phyloP scores from a whole-genome alignment of 53 echinoderm and acorn worm species.

The Zoroaster sp. region DNA sequence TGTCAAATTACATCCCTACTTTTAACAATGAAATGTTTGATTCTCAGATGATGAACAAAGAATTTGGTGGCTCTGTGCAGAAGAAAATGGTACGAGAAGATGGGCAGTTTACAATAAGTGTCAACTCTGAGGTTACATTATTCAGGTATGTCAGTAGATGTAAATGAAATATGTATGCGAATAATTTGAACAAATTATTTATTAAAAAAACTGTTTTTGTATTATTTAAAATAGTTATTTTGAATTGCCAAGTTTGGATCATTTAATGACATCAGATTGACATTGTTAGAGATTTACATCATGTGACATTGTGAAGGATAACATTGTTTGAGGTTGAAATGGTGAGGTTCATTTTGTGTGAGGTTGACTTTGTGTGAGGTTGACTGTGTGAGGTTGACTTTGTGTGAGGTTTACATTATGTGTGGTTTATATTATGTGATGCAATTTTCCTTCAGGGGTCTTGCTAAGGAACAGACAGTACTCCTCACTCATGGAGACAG shows the following conservation, averaged over 20 bases:
- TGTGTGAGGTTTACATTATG: not conserved
- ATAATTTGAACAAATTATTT: no score
- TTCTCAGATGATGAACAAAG: constrained; percentile 96
- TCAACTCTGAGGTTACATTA: constrained; percentile 69
- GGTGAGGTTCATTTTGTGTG: no score
- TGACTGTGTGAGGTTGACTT: not conserved
- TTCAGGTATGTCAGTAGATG: constrained; percentile 77
- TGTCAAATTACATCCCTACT: no score
- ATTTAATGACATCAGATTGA: no score
- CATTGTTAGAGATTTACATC: no score
- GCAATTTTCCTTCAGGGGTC: constrained; percentile 70
- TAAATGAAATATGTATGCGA: no score
- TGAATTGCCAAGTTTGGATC: no score
- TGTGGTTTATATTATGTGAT: not conserved
- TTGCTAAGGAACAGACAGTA: constrained; percentile 79
- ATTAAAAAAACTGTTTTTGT: no score
- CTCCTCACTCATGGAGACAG: constrained; percentile 96
- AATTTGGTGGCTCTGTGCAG: constrained; percentile 86
- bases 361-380: not conserved
- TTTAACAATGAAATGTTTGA: not conserved
- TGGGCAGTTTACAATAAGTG: constrained; percentile 86
- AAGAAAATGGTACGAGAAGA: constrained; percentile 90
- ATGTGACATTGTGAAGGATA: no score
- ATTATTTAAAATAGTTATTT: no score
- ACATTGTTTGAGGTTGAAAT: no score